These are phyloP conservation scores for Idaea dimidiata DNA, from an alignment of 2,888 invertebrate genomes.

Conservation along the genomic window DNA sequence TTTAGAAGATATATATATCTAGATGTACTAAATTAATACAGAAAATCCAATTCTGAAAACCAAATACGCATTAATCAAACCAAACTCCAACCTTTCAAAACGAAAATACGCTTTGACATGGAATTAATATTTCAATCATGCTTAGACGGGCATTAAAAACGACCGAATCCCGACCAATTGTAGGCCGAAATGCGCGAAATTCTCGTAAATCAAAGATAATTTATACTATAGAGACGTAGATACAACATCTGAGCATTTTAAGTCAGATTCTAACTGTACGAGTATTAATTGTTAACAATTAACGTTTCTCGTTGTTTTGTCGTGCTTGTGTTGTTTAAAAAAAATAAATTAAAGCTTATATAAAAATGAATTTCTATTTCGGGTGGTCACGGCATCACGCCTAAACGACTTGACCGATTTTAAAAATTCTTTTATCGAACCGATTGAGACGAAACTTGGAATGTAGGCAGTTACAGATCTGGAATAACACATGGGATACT, in stretches of 20 bases:
- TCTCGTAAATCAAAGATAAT: background rate
- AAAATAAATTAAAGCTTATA: too few relatives aligned
- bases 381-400: too few relatives aligned
- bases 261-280: background rate
- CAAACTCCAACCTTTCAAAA: constrained; percentile 14
- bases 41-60: constrained; percentile 1
- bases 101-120: constrained; percentile 51
- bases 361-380: too few relatives aligned
- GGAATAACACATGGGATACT: too few relatives aligned
- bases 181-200: constrained; percentile 18
- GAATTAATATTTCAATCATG: constrained; percentile 65
- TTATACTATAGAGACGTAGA: background rate
- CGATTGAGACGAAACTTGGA: too few relatives aligned
- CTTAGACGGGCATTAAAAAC: constrained; percentile 45
- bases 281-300: too few relatives aligned
- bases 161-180: constrained; percentile 16
- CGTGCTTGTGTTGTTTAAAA: too few relatives aligned
- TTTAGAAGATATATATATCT: too few relatives aligned
- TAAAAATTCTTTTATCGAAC: too few relatives aligned
- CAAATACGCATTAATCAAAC: constrained; percentile 6
- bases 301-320: too few relatives aligned
- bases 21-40: background rate
- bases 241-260: background rate
- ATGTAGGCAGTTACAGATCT: too few relatives aligned
- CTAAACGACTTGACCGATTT: too few relatives aligned